Percentiles rank a stretch among this genome's conserved stretches.
Evolutionary conservation across 1,140 invertebrate species (phyloP).

Genomic region (Ditylenchus dipsaci): DNA sequence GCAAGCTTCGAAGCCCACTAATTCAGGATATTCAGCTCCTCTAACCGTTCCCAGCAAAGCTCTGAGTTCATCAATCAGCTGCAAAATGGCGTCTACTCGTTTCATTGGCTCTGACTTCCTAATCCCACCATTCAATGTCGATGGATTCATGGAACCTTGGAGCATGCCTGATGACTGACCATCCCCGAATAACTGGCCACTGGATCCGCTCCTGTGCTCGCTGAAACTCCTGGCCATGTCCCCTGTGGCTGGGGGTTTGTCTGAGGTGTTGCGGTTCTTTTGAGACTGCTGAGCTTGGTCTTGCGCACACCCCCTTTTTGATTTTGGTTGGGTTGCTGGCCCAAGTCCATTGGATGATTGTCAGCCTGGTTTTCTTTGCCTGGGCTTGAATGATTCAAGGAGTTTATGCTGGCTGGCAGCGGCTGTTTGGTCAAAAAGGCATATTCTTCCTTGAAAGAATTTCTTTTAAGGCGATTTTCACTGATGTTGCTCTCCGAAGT

Average conservation of each 20-base stretch:
- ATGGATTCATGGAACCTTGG: not conserved
- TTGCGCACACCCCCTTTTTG: slow-evolving; percentile 10
- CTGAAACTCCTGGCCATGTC: not conserved
- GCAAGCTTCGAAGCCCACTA: slow-evolving; percentile 38
- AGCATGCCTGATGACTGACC: not conserved
- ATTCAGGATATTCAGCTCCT: slow-evolving; percentile 36
- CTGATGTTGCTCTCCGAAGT: slow-evolving; percentile 9
- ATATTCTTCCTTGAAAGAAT: not conserved
- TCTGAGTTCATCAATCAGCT: slow-evolving; percentile 17
- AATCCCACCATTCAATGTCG: not conserved
- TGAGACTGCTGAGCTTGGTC: slow-evolving; percentile 27
- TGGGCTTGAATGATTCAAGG: too few species aligned
- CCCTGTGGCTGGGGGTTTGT: not conserved
- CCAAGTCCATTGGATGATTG: too few species aligned
- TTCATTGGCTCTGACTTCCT: not conserved
- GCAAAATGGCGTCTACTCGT: slow-evolving; percentile 16
- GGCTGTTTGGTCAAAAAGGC: not conserved
- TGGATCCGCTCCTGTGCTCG: not conserved
- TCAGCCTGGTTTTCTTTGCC: slow-evolving; percentile 6
- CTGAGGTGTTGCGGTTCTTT: slow-evolving; percentile 8
- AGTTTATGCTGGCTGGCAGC: not conserved
- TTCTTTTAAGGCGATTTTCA: not conserved
- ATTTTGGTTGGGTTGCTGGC: slow-evolving; percentile 3
- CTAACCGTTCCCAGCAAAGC: slow-evolving; percentile 5
- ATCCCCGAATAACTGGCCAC: not conserved